Conservation (phyloP, 1,140 invertebrate genomes). For the Odontomachus brunneus region DNA sequence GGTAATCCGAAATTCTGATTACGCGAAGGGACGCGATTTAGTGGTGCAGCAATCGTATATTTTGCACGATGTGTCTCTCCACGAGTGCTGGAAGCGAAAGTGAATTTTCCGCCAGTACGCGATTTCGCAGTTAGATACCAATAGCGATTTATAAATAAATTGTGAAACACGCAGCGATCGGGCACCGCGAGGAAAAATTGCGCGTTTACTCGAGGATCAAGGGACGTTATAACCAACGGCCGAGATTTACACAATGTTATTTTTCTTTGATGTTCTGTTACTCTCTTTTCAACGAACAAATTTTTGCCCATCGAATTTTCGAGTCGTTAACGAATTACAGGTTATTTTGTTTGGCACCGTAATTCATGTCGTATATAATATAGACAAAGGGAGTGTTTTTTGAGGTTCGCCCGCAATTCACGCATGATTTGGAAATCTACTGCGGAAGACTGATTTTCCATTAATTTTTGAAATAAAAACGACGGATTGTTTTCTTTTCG, state of each 20-base stretch:
- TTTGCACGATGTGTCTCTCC: neutral
- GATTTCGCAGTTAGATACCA: neutral
- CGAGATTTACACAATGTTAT: neutral
- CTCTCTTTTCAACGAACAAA: neutral
- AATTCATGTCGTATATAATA: neutral
- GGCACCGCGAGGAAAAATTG: neutral
- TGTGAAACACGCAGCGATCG: neutral
- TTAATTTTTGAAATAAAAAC: neutral
- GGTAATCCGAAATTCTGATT: neutral
- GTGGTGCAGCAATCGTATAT: neutral
- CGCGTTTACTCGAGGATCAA: slow-evolving; percentile 14
- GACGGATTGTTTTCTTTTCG: neutral
- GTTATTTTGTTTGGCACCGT: neutral
- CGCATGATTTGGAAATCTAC: neutral
- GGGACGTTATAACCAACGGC: neutral
- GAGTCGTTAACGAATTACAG: slow-evolving; percentile 10
- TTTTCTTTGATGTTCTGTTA: neutral
- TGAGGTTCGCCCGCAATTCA: neutral
- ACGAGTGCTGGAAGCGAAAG: neutral
- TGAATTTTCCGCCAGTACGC: neutral
- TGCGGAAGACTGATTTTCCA: neutral
- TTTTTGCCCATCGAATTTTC: slow-evolving; percentile 5
- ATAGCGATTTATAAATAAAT: slow-evolving; percentile 8
- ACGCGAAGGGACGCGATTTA: neutral
- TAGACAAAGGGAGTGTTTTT: neutral